Conservation (phyloP, 2,113 vertebrate genomes). For the Ardeotis arabs region DNA sequence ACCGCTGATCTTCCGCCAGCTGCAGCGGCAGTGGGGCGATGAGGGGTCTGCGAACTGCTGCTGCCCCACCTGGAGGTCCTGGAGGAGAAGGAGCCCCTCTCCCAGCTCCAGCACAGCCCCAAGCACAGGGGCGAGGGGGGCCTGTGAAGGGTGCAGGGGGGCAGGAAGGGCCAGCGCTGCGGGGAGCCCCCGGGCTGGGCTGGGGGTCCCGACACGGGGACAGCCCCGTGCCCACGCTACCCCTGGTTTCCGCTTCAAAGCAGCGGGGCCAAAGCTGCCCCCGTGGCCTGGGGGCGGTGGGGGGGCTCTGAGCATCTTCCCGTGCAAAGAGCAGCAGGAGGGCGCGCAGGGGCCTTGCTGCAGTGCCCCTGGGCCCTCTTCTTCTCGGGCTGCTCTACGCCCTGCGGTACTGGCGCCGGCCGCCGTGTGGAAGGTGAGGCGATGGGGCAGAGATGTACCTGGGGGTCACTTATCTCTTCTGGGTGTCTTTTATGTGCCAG, state of each 20-base stretch:
- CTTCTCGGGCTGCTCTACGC: conserved; percentile 79
- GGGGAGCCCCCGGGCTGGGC: neutral
- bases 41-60: conserved; percentile 71
- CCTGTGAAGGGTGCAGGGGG: neutral
- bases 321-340: neutral
- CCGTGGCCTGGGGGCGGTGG: rapidly evolving
- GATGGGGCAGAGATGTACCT: neutral
- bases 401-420: conserved; percentile 77
- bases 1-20: conserved; percentile 69
- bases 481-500: rapidly evolving
- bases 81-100: conserved; percentile 73
- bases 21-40: conserved; percentile 72
- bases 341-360: neutral
- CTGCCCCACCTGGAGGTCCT: conserved; percentile 76
- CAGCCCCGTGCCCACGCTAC: rapidly evolving
- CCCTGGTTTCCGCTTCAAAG: neutral
- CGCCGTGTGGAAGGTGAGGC: conserved; percentile 76
- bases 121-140: neutral
- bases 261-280: neutral
- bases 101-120: conserved; percentile 63
- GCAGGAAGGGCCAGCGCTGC: neutral
- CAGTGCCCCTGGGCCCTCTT: neutral
- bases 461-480: neutral
- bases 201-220: rapidly evolving
- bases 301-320: neutral